Base-by-base conservation (phyloP, 2,888 invertebrate species). In the Halictus ligatus region DNA sequence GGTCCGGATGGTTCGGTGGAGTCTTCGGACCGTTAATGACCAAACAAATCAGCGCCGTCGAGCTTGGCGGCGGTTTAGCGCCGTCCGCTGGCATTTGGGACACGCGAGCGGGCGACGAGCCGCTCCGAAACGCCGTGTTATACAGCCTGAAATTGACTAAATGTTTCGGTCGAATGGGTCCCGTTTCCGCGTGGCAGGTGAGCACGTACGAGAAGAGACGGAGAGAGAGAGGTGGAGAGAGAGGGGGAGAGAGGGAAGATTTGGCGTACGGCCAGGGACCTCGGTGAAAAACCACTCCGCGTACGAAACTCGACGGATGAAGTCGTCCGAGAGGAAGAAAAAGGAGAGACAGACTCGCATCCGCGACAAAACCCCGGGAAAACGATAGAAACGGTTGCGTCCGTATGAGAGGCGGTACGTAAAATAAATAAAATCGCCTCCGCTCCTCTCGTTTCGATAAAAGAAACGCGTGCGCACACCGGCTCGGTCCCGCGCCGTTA, bases 241-340 rank as follows among this genome's bases (percentile, higher is more conserved):
- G 60, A 64, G 60, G 29, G 6, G 29, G 29, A 64, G 13, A 64
- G 4, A 64, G 35, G 50, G 82, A 80, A 54, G 81, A 87, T 85
- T 89, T 91, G 91, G 91, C 90, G 60, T 29, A 18, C 18, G 40
- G 89, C 91, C 91, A 91, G 87, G 10, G 84, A 54, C 10, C 85
- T 74, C 77, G 67, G 78, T 64, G 69, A 83, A 75, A 84, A 87
- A 80, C 71, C 80, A 78, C 78, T 79, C 86, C 78, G 82, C 83
- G 79, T 78, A 88, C 82, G 78, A 81, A 80, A 75, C 84, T 72
- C 74, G 84, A 87, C 78, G 80, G 77, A 83, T 84, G 78, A 89
- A 88, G 78, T 75, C 69, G 74, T 29, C 69, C 60, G 71, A 79
- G 81, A 64, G 78, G 60, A 54, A 12, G 25, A 69, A 58, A 25